Base-by-base conservation (phyloP, 2,797 vertebrate species). In the Enteromius mattozi region DNA sequence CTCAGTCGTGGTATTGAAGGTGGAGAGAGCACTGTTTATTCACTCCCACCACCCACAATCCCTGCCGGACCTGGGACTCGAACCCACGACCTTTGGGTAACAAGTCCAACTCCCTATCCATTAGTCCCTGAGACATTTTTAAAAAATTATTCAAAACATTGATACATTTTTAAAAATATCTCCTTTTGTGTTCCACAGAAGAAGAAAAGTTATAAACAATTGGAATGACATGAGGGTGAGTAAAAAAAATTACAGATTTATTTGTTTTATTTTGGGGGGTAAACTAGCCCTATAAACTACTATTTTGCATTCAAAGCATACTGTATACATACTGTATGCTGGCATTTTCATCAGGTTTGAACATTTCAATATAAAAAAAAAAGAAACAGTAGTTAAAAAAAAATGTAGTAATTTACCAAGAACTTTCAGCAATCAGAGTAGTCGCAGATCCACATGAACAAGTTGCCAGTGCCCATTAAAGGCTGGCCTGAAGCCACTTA, bases 401-500 rank as follows among this genome's bases (percentile, higher is more conserved):
- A 10, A 56, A 33, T 33, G n/a, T 42, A 4, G 12, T 24, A 27
- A 49, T 72, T 72, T 30, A 45, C 14, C 21, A n/a, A 30, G 24
- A 47, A 30, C 24, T 12, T 79, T 47, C 1, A 6, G 17, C 1
- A 45, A 79, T 47, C 59, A n/a, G 24, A 45, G 24, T 59, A 37
- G 51, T 42, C 3, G 3, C 33, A 45, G n/a, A 45, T 45, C 37
- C 40, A 6, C 37, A 35, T 5, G 19, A 79, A 35, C 6, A 65
- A 16, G 27, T 66, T 80, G 42, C 63, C 63, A 35, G 45, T 68
- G 78, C 7, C 27, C 30, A 68, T 54, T 68, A 51, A 47, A 51
- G 63, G 12, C 54, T 81, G 78, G 83, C 81, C 37, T 75, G n/a
- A 6, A 59, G 77, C 81, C 84, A 86, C 84, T 69, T 51, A 69